Percentiles rank a stretch among this genome's conserved stretches.
Evolutionary conservation across 2,888 invertebrate species (phyloP).

Genomic region (Protodeltote pygarga): DNA sequence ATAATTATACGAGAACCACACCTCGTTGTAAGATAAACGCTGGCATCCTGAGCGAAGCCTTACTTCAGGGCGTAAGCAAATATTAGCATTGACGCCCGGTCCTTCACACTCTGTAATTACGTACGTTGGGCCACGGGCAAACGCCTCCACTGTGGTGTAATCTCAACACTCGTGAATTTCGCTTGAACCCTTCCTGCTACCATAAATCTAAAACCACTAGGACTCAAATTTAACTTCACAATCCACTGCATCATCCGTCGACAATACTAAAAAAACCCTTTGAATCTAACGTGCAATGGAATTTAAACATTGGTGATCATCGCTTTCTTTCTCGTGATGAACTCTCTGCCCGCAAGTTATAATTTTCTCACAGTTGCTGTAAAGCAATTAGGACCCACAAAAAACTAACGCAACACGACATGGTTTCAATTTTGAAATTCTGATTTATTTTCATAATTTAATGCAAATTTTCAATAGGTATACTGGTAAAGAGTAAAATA

Average conservation of each 20-base stretch:
- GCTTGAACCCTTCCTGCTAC: conserved; percentile 41
- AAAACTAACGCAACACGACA: conserved; percentile 51
- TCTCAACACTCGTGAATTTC: conserved; percentile 67
- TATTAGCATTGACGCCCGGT: conserved; percentile 77
- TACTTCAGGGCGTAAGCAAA: conserved; percentile 79
- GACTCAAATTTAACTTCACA: conserved; percentile 6
- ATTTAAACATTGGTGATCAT: conserved; percentile 10
- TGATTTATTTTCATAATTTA: conserved; percentile 48
- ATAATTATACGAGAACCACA: conserved; percentile 71
- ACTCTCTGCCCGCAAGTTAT: conserved; percentile 65
- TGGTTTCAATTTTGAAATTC: conserved; percentile 45
- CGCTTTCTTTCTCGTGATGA: conserved; percentile 4
- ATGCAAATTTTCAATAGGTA: conserved; percentile 45
- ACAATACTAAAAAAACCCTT: not conserved
- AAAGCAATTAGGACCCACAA: conserved; percentile 64
- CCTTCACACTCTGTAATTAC: conserved; percentile 67
- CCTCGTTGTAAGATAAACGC: conserved; percentile 72
- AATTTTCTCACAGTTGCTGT: conserved; percentile 67
- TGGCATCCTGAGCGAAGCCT: conserved; percentile 59
- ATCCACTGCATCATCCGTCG: conserved; percentile 24
- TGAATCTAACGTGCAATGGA: conserved; percentile 30
- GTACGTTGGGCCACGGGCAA: conserved; percentile 46
- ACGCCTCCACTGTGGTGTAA: conserved; percentile 60
- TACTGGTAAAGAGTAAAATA: conserved; percentile 21
- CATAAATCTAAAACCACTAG: conserved; percentile 2